Percentiles rank a stretch among this genome's conserved stretches.
phyloP scores from a whole-genome alignment of 2,113 vertebrate genomes.

The Macaca nemestrina region DNA sequence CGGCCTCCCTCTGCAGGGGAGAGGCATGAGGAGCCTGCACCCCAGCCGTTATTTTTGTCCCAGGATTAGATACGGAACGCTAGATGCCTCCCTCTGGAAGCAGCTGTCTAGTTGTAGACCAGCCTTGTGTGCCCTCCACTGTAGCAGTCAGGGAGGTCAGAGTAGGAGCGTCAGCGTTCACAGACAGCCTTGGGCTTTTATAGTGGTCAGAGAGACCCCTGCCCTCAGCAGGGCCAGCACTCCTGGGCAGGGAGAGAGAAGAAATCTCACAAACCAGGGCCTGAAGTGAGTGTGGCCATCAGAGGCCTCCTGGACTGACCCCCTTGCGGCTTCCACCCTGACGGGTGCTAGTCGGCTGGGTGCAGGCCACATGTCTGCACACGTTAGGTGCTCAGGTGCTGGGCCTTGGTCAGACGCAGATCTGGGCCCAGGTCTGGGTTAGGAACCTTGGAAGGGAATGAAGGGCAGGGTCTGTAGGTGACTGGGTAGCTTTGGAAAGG shows the following conservation, averaged over 20 bases:
- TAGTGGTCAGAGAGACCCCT: too few species aligned
- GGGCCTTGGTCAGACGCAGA: not conserved
- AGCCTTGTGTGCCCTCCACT: not conserved
- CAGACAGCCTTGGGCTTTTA: too few species aligned
- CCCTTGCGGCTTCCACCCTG: fast-evolving
- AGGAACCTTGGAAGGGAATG: not conserved
- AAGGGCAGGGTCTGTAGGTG: not conserved
- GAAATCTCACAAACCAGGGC: too few species aligned
- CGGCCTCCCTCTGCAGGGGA: not conserved
- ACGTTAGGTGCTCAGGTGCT: fast-evolving
- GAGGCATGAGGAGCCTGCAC: fast-evolving
- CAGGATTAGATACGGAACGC: fast-evolving
- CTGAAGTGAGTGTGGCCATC: too few species aligned
- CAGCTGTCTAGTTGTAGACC: fast-evolving
- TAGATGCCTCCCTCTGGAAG: too few species aligned
- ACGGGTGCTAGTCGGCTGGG: not conserved
- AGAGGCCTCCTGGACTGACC: too few species aligned
- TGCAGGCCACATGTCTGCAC: not conserved
- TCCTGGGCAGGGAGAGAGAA: not conserved
- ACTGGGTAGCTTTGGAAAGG: too few species aligned
- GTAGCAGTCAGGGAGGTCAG: not conserved
- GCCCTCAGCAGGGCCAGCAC: too few species aligned
- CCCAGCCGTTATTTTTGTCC: not conserved
- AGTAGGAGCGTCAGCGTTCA: not conserved
- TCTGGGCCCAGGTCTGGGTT: not conserved